Evolutionary conservation across 35 echinoderm and acorn worm species (phyloP), one percentile per base, ranked within the genome.

Genomic region (Ophioderma brevispina): DNA sequence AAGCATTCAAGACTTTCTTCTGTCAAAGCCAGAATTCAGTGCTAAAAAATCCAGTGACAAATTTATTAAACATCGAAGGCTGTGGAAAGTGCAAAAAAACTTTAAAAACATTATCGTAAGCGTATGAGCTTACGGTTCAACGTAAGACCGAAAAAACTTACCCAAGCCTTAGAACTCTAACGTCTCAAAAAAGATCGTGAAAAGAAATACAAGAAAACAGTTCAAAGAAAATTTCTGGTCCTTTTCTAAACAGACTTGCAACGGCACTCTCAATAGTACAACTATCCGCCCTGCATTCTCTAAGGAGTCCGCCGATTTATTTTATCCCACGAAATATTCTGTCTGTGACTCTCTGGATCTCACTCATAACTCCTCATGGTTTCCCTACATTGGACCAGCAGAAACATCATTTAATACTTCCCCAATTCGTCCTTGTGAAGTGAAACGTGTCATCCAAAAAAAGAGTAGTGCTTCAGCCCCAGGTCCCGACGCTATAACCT

Each of bases 221-320:
- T 70, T 70, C 59, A 70, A 30, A 70, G 59, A 70, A 70, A 70
- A 70, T 25, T 70, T 70, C 23, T 70, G 59, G 59, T 70, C 59
- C 1, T 70, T 70, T 25, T 70, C 59, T 25, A 70, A 70, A 25
- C 59, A 70, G 23, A 25, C 59, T 13, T 70, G 59, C 23, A 70
- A 70, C 23, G 59, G 59, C 23, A 70, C 59, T 25, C 23, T 70
- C 23, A 70, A 70, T 70, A 25, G 23, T 13, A 70, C 59, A 70
- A 13, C 28, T 2, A 70, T 70, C n/a, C 23, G 59, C 5, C 59
- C 59, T 30, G 59, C 2, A 70, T 70, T 70, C n/a, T 70, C 46
- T 2, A 70, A 70, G 23, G 59, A 70, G 23, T 70, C 59, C 5
- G 15, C 59, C 23, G 59, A 70, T 70, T 70, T 70, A 25, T 70